Conservation (phyloP, 2,888 invertebrate genomes). For the Leucophenga montana region DNA sequence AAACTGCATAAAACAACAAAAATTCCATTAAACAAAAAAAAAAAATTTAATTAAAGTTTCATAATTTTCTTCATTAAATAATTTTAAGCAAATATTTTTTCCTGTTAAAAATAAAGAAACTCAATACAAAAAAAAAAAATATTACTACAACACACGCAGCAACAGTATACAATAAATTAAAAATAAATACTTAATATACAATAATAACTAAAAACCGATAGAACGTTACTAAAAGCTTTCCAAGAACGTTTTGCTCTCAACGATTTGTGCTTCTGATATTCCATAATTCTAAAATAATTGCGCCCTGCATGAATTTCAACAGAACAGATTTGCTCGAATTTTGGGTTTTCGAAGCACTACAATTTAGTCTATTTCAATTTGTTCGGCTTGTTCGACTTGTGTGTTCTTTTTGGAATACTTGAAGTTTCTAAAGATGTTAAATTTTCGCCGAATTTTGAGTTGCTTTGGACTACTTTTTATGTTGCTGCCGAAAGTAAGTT, state of each 20-base stretch:
- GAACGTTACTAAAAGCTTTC: not conserved
- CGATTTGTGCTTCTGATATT: not conserved
- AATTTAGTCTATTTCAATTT: no score
- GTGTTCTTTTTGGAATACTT: no score
- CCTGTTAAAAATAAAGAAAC: slow-evolving; percentile 1
- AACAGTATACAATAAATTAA: not conserved
- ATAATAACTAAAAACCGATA: no score
- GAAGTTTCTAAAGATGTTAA: no score
- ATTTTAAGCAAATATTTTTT: not conserved
- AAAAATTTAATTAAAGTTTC: slow-evolving; percentile 4
- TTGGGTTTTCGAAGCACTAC: not conserved
- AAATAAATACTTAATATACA: no score
- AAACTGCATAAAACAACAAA: not conserved
- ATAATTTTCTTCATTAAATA: not conserved
- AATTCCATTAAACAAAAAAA: slow-evolving; percentile 25
- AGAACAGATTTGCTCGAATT: not conserved
- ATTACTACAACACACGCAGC: not conserved
- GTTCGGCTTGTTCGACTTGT: no score
- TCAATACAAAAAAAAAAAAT: no score
- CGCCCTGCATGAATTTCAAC: not conserved
- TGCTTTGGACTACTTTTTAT: slow-evolving; percentile 37
- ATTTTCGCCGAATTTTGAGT: slow-evolving; percentile 29
- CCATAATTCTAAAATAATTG: slow-evolving; percentile 12
- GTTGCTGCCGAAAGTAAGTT: slow-evolving; percentile 20
- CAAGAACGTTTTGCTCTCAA: not conserved